Conservation (phyloP, 92 coral and sea anemone species). For the Phenganax stokvisi region DNA sequence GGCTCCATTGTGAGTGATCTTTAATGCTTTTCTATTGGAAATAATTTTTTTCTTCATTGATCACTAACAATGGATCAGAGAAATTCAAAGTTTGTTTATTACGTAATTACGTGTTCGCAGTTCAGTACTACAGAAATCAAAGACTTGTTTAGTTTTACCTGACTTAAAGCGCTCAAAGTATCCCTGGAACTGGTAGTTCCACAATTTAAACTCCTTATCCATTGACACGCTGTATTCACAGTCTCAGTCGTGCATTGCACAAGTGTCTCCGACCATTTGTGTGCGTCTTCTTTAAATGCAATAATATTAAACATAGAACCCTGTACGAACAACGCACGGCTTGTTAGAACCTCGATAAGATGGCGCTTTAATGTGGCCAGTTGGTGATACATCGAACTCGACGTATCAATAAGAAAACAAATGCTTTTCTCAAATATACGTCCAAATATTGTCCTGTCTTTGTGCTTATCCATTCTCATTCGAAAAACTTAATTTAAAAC, state of each 20-base stretch:
- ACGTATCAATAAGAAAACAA: constrained; percentile 73
- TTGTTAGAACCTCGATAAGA: constrained; percentile 71
- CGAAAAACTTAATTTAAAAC: background rate
- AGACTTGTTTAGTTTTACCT: too few relatives aligned
- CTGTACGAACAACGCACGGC: constrained; percentile 70
- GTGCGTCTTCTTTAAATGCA: constrained; percentile 68
- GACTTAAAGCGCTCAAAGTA: constrained; percentile 68
- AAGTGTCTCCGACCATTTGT: constrained; percentile 76
- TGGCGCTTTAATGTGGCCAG: constrained; percentile 75
- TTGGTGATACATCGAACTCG: constrained; percentile 96
- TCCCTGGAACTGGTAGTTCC: constrained; percentile 89
- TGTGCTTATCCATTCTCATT: constrained; percentile 27
- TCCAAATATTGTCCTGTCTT: constrained; percentile 82
- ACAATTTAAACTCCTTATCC: constrained; percentile 73
- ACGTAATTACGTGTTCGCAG: too few relatives aligned
- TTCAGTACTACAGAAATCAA: too few relatives aligned
- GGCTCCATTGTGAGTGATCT: too few relatives aligned
- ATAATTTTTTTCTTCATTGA: too few relatives aligned
- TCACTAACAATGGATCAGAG: too few relatives aligned
- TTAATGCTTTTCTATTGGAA: too few relatives aligned
- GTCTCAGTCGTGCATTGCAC: constrained; percentile 82
- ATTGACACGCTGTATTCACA: constrained; percentile 67
- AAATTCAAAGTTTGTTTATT: too few relatives aligned
- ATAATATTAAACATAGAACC: constrained; percentile 94
- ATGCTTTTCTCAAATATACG: constrained; percentile 76